Evolutionary conservation across 2,113 vertebrate species (phyloP).

Genomic region (Hippocampus mohnikei): DNA sequence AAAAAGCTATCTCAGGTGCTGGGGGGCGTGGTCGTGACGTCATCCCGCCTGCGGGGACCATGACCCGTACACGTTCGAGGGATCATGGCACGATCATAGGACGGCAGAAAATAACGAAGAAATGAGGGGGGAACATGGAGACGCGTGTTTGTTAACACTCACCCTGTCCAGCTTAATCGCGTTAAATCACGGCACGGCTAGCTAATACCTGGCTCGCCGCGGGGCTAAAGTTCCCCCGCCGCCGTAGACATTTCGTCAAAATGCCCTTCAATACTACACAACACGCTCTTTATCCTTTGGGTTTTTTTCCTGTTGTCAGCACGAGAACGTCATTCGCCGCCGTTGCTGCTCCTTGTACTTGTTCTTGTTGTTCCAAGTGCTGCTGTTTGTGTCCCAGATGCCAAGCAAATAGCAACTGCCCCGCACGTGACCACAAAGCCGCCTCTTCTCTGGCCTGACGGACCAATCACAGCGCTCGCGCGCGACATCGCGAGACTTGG

Average conservation of each 20-base stretch:
- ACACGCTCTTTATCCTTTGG: not conserved
- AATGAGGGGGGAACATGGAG: not conserved
- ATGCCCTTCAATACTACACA: no score
- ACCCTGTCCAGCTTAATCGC: conserved; percentile 22
- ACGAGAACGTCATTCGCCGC: not conserved
- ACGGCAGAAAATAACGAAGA: not conserved
- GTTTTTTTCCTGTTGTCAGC: not conserved
- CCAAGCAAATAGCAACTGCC: conserved; percentile 60
- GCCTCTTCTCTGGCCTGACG: not conserved
- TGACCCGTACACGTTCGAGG: not conserved
- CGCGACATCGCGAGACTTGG: conserved; percentile 53
- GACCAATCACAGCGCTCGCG: conserved; percentile 35
- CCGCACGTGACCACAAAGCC: conserved; percentile 43
- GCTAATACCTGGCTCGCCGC: conserved; percentile 49
- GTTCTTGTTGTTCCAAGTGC: not conserved
- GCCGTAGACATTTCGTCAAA: not conserved
- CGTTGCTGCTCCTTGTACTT: not conserved
- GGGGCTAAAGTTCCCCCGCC: conserved; percentile 44
- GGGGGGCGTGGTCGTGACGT: not conserved
- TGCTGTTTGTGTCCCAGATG: conserved; percentile 75
- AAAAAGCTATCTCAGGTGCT: not conserved
- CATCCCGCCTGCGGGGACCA: not conserved
- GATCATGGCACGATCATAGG: not conserved
- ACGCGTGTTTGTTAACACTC: not conserved
- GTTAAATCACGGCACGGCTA: conserved; percentile 41